Evolutionary conservation across 2,113 vertebrate species (phyloP).

Genomic region (Heterotis niloticus): DNA sequence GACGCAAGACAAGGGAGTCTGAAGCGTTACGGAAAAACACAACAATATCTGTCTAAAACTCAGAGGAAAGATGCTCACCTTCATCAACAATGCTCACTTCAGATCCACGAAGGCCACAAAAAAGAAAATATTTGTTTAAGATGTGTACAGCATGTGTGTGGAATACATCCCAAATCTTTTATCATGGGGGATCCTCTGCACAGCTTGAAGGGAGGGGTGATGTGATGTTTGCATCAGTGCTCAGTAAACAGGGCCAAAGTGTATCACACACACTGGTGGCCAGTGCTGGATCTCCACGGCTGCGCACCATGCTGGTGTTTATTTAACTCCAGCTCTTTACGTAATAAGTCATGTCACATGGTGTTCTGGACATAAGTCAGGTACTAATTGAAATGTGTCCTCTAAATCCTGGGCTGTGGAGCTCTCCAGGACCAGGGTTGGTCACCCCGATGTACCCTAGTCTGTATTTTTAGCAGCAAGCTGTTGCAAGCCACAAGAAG

Average conservation of each 20-base stretch:
- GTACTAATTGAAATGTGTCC: no score
- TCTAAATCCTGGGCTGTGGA: no score
- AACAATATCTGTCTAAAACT: background rate
- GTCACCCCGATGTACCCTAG: background rate
- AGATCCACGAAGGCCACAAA: slow-evolving; percentile 53
- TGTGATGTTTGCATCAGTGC: background rate
- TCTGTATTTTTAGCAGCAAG: background rate
- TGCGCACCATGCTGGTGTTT: no score
- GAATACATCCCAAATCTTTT: no score
- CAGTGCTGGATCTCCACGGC: no score
- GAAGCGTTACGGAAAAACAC: background rate
- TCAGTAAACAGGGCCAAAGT: background rate
- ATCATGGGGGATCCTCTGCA: background rate
- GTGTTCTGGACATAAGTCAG: no score
- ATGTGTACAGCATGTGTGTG: background rate
- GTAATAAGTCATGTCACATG: no score
- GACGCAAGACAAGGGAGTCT: slow-evolving; percentile 27
- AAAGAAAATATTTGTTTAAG: background rate
- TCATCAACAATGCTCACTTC: slow-evolving; percentile 85
- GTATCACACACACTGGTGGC: background rate
- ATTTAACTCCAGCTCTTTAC: no score
- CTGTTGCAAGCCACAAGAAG: background rate
- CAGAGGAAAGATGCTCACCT: slow-evolving; percentile 67
- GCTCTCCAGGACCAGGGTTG: no score
- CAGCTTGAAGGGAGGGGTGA: background rate